Evolutionary conservation across 2,113 vertebrate genomes (phyloP).

Genomic region (Elachura formosa): DNA sequence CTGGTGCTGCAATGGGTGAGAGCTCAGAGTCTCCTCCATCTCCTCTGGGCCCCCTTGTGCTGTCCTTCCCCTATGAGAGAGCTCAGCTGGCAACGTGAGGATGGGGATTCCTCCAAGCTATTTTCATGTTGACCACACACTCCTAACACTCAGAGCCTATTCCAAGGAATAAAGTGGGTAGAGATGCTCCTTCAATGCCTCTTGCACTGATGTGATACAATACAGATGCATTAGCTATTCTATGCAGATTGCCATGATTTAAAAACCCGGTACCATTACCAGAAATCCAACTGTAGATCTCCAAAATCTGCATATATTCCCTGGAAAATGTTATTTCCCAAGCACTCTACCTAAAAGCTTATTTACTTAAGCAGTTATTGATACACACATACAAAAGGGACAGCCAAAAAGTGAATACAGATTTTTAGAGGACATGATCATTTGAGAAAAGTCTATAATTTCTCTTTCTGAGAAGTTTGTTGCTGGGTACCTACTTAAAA

Average conservation of each 20-base stretch:
- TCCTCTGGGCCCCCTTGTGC: neutral
- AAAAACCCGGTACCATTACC: neutral
- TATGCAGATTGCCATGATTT: neutral
- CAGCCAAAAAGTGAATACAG: neutral
- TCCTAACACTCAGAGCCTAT: neutral
- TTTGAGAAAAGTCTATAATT: neutral
- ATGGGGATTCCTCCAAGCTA: conserved; percentile 32
- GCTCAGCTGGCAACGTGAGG: neutral
- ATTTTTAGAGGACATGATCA: neutral
- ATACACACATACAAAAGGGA: neutral
- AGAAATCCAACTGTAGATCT: neutral
- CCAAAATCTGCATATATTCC: neutral
- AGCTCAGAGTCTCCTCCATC: neutral
- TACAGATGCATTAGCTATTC: neutral
- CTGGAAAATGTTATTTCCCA: neutral
- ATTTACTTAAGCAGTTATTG: neutral
- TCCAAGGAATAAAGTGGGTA: neutral
- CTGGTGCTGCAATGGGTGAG: neutral
- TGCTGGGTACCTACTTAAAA: neutral
- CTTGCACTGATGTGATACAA: neutral
- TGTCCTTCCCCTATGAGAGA: neutral
- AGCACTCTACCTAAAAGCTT: neutral
- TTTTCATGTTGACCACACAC: neutral
- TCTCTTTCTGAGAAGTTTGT: neutral
- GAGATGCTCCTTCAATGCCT: neutral